Base-by-base conservation (phyloP, 2,797 vertebrate species). In the Triplophysa bombifrons region DNA sequence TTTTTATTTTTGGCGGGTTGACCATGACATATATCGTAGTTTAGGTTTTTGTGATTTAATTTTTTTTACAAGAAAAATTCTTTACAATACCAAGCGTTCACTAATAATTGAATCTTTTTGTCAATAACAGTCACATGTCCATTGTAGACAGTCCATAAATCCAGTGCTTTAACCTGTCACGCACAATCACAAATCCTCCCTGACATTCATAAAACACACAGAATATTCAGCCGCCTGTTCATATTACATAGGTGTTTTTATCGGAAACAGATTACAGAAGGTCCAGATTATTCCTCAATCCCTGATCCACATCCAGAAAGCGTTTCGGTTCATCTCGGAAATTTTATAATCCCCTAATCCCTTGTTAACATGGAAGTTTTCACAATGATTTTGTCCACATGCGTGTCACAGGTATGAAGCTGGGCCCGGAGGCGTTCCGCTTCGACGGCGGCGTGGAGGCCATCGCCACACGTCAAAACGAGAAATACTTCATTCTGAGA, bases 381-480 rank as follows among this genome's bases (percentile, higher is more conserved):
- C 8, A 22, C 16, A 0, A 34, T 51, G 34, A 34, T 38, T 81
- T 30, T 76, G 19, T 53, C 22, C 17, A 20, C 72, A 17, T 65
- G 48, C n/a, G n/a, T 14, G 65, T 48, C 74, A 83, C 64, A 99
- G 98, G 91, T 30, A 87, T 96, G 92, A 99, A 99, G 86, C 89
- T 99, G 69, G 98, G 97, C 76, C 97, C 97, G 0, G 98, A 99
- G 89, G 97, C 96, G 0, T 99, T 99, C 86, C 93, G 97, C 44
- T 99, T 99, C 6, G 98, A 99, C 27, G 97, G 98, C 0, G 98
- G 97, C 0, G 97, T 98, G 30, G 97, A 99, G 88, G 98, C 97
- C 85, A 98, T 99, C 86, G 97, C 97, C 78, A 99, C 97, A 0
- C 95, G 97, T 38, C 98, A 99, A 87, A 99, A 98, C 46, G 98